Percentiles rank a stretch among this genome's conserved stretches.
phyloP scores from a whole-genome alignment of 2,797 vertebrate genomes.

The Paedocypris micromegethes region DNA sequence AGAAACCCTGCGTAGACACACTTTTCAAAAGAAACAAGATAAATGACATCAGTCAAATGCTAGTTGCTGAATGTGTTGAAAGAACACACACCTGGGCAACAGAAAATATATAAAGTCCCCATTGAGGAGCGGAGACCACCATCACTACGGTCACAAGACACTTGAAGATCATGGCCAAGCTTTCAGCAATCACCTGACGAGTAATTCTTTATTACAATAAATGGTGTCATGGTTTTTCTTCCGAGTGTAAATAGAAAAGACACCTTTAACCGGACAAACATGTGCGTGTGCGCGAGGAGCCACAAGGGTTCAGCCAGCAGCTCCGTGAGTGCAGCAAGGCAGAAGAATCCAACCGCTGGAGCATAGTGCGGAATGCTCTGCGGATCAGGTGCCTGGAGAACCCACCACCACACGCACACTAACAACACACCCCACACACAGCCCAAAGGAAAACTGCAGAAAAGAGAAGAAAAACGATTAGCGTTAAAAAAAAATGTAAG shows the following conservation, averaged over 20 bases:
- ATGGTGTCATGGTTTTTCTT: neutral
- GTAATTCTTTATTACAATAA: slow-evolving; percentile 1
- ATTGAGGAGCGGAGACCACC: slow-evolving; percentile 76
- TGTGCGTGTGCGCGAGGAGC: slow-evolving; percentile 90
- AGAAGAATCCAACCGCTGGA: slow-evolving; percentile 82
- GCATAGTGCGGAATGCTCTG: slow-evolving; percentile 78
- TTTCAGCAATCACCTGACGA: slow-evolving; percentile 81
- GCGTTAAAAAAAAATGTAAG: neutral
- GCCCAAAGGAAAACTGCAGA: slow-evolving; percentile 81
- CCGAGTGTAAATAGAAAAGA: neutral
- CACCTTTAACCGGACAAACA: slow-evolving; percentile 90
- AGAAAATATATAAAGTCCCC: slow-evolving; percentile 91
- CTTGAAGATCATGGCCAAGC: slow-evolving; percentile 82
- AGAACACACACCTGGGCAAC: slow-evolving; percentile 76
- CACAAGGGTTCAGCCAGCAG: slow-evolving; percentile 89
- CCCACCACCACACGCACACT: slow-evolving; percentile 81
- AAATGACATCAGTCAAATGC: neutral
- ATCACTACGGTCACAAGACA: slow-evolving; percentile 79
- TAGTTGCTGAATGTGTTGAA: neutral
- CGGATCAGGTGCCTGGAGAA: slow-evolving; percentile 84
- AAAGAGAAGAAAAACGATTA: neutral
- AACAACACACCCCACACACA: slow-evolving; percentile 79
- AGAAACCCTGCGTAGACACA: slow-evolving; percentile 80
- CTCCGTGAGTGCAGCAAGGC: slow-evolving; percentile 83
- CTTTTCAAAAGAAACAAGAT: slow-evolving; percentile 57